These are phyloP conservation scores for Neoascia interrupta DNA, from an alignment of 2,888 invertebrate genomes.

Conservation along the genomic window DNA sequence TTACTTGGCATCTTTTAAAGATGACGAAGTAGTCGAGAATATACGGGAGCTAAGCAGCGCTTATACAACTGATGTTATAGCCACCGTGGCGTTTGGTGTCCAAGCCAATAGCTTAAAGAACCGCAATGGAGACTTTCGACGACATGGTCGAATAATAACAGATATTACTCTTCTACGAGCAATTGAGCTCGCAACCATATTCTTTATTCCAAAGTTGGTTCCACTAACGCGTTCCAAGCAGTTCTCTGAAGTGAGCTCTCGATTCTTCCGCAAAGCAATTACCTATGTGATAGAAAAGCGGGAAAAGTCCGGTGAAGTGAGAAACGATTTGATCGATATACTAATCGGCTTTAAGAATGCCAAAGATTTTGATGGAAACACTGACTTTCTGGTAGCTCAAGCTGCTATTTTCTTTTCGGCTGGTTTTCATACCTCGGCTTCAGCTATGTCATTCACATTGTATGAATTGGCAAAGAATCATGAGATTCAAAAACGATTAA, in stretches of 20 bases:
- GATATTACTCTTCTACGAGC: constrained; percentile 53
- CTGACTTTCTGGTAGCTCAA: constrained; percentile 73
- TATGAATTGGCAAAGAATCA: constrained; percentile 77
- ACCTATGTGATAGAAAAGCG: constrained; percentile 77
- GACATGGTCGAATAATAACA: constrained; percentile 69
- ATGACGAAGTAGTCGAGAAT: constrained; percentile 41
- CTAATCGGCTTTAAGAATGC: constrained; percentile 77
- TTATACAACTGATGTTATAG: constrained; percentile 73
- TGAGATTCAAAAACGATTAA: constrained; percentile 77
- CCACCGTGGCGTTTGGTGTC: constrained; percentile 72
- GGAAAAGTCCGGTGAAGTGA: constrained; percentile 73
- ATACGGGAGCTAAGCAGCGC: constrained; percentile 70
- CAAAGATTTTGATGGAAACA: constrained; percentile 38
- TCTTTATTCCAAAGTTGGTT: constrained; percentile 71
- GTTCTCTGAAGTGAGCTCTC: constrained; percentile 65
- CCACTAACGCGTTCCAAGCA: constrained; percentile 66
- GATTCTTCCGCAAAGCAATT: constrained; percentile 76
- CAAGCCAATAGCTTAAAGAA: constrained; percentile 71
- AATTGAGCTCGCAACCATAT: constrained; percentile 69
- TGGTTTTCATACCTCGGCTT: constrained; percentile 76
- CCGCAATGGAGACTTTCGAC: constrained; percentile 71
- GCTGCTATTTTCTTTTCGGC: constrained; percentile 77
- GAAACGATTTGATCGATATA: constrained; percentile 80
- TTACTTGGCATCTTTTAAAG: constrained; percentile 11
- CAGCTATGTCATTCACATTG: constrained; percentile 78